These are phyloP conservation scores for Melanostoma mellinum DNA, from an alignment of 2,888 invertebrate genomes.

Conservation along the genomic window DNA sequence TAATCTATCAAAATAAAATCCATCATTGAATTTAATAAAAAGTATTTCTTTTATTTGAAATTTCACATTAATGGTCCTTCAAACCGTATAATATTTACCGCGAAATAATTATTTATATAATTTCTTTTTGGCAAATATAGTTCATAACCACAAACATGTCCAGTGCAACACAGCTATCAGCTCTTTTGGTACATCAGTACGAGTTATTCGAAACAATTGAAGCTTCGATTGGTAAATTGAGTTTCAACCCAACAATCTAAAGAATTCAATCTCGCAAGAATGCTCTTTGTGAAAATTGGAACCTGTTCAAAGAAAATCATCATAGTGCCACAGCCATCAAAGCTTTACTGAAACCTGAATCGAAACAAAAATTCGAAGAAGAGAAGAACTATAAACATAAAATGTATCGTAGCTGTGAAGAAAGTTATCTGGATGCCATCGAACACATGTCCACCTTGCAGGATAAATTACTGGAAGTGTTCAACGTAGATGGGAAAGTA, in stretches of 20 bases:
- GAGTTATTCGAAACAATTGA: too few species aligned
- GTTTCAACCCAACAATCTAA: neutral
- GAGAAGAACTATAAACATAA: neutral
- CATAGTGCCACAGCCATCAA: conserved; percentile 1
- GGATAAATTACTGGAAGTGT: neutral
- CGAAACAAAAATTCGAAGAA: neutral
- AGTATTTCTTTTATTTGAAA: too few species aligned
- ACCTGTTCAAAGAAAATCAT: conserved; percentile 6
- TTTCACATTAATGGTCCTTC: too few species aligned
- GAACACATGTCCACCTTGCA: conserved; percentile 1
- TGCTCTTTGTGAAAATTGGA: conserved; percentile 15
- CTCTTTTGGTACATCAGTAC: too few species aligned
- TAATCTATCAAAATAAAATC: too few species aligned
- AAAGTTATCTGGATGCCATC: neutral
- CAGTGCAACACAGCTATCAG: too few species aligned
- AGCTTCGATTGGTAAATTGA: too few species aligned
- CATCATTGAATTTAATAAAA: too few species aligned
- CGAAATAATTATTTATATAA: too few species aligned
- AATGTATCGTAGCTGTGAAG: conserved; percentile 3
- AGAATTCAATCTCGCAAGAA: conserved; percentile 9
- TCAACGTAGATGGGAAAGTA: neutral
- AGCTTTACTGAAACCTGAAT: conserved; percentile 3
- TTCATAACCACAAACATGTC: too few species aligned
- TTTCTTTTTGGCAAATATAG: too few species aligned
- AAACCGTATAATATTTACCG: too few species aligned